phyloP scores from a whole-genome alignment of 1,140 invertebrate species.

The Orius insidiosus region DNA sequence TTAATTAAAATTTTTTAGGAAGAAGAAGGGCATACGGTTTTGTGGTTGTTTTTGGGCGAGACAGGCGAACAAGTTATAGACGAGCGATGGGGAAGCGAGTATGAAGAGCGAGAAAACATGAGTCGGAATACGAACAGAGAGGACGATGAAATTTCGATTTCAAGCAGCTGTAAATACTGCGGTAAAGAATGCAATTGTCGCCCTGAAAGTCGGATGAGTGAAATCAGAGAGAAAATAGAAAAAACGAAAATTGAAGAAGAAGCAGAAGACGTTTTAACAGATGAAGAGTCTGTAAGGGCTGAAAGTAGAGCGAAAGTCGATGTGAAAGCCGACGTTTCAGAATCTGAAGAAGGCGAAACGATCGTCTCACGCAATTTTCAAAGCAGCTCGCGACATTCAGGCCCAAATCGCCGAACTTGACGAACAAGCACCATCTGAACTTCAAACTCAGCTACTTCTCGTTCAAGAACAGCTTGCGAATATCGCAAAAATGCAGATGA shows the following conservation, averaged over 20 bases:
- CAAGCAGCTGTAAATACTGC: background rate
- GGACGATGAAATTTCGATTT: slow-evolving; percentile 8
- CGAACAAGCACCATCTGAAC: slow-evolving; percentile 13
- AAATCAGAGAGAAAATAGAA: background rate
- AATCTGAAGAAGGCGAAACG: too few species aligned
- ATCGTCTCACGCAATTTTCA: too few species aligned
- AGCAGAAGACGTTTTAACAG: background rate
- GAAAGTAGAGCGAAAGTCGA: too few species aligned
- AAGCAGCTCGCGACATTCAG: slow-evolving; percentile 17
- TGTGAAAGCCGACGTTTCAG: too few species aligned
- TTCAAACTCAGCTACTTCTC: slow-evolving; percentile 14
- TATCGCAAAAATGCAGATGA: slow-evolving; percentile 13
- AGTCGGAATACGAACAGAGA: slow-evolving; percentile 11
- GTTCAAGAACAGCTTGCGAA: slow-evolving; percentile 16
- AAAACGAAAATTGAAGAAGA: background rate
- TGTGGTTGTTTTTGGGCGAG: slow-evolving; percentile 14
- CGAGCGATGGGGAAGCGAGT: slow-evolving; percentile 10
- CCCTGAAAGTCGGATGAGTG: background rate
- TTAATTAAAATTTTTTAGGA: too few species aligned
- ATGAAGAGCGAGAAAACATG: slow-evolving; percentile 14
- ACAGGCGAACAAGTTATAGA: slow-evolving; percentile 11
- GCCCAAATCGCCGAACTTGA: slow-evolving; percentile 15
- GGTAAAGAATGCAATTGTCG: background rate
- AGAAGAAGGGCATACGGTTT: slow-evolving; percentile 7
- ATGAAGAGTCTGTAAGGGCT: background rate